These are phyloP conservation scores for Oreochromis tanganicae DNA, from an alignment of 2,113 vertebrate species.

Conservation along the genomic window DNA sequence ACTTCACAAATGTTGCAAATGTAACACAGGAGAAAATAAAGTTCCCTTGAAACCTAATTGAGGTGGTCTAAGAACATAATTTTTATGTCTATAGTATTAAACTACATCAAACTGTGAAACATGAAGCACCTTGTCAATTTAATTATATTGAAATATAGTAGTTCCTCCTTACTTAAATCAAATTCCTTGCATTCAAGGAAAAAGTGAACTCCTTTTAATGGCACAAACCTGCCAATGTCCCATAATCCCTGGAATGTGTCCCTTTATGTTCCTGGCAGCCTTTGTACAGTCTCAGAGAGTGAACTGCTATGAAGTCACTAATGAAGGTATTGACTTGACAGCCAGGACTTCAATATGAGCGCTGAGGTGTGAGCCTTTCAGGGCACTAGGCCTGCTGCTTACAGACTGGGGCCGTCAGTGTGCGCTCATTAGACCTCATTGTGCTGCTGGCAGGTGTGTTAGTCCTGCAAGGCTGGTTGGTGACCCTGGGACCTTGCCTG, in stretches of 20 bases:
- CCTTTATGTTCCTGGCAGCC: slow-evolving; percentile 45
- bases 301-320: slow-evolving; percentile 52
- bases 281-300: slow-evolving; percentile 34
- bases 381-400: slow-evolving; percentile 38
- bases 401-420: slow-evolving; percentile 8
- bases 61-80: not conserved
- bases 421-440: slow-evolving; percentile 59
- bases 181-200: slow-evolving; percentile 25
- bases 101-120: not conserved
- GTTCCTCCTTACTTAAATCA: slow-evolving; percentile 1
- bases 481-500: slow-evolving; percentile 50
- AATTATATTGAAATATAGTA: not conserved
- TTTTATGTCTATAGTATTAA: not conserved
- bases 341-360: slow-evolving; percentile 33
- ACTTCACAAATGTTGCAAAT: not conserved
- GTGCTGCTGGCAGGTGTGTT: slow-evolving; percentile 61
- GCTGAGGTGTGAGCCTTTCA: slow-evolving; percentile 42
- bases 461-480: slow-evolving; percentile 34
- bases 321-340: slow-evolving; percentile 63
- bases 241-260: slow-evolving; percentile 70
- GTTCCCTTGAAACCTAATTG: not conserved
- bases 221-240: slow-evolving; percentile 10
- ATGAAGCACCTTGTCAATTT: not conserved
- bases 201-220: slow-evolving; percentile 26
- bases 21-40: not conserved